These are phyloP conservation scores for Hydractinia echinata DNA, from an alignment of 30 jellyfish, hydroid and myxozoan species.

Conservation along the genomic window DNA sequence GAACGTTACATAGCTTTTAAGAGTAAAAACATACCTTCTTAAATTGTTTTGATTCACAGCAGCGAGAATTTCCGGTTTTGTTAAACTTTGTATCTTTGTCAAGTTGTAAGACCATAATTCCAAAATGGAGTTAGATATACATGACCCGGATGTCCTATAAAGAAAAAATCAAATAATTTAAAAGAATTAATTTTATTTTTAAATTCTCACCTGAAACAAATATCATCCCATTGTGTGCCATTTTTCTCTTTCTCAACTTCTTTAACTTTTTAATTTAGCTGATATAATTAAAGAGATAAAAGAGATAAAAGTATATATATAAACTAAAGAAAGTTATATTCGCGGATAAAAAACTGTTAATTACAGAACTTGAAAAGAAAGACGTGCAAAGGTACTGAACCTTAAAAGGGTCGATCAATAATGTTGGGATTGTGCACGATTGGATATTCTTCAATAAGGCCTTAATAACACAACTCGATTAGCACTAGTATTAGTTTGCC, in stretches of 20 bases:
- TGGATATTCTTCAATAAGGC: no score
- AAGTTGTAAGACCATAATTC: constrained; percentile 5
- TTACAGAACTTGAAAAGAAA: no score
- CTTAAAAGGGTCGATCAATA: no score
- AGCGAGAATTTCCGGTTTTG: not conserved
- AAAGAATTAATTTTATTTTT: not conserved
- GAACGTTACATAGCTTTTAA: not conserved
- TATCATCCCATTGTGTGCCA: constrained; percentile 44
- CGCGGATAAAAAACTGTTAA: no score
- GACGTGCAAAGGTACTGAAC: no score
- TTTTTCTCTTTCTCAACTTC: constrained; percentile 35
- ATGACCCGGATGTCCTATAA: not conserved
- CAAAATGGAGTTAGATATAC: not conserved
- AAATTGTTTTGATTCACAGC: not conserved
- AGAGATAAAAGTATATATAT: not conserved
- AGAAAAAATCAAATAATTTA: not conserved
- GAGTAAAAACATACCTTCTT: not conserved
- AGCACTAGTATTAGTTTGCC: no score
- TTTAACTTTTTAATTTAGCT: constrained; percentile 27
- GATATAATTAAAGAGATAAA: constrained; percentile 34
- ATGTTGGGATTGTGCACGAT: no score
- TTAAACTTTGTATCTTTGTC: not conserved
- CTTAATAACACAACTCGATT: no score
- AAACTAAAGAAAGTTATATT: no score
- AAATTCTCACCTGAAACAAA: constrained; percentile 50